Conservation (phyloP, 2,797 vertebrate species). For the Manis pentadactyla region DNA sequence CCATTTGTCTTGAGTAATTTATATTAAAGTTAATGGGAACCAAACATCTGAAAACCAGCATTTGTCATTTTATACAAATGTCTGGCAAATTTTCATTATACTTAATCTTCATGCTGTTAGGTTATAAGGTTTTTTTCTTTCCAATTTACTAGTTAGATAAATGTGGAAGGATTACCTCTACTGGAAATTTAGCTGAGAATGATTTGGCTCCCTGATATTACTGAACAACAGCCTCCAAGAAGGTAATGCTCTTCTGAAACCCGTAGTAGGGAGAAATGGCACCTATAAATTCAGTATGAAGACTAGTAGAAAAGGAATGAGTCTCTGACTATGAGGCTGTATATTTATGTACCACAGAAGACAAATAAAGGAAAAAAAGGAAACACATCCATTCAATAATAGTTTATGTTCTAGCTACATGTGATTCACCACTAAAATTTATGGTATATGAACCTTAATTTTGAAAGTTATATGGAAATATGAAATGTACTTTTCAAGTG, state of each 20-base stretch:
- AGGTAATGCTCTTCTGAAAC: conserved; percentile 60
- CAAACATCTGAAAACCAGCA: conserved; percentile 59
- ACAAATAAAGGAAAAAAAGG: neutral
- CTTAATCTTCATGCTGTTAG: conserved; percentile 68
- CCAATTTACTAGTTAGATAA: conserved; percentile 71
- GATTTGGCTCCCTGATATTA: conserved; percentile 54
- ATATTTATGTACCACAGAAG: neutral
- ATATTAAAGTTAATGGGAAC: conserved; percentile 74
- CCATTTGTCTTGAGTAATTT: conserved; percentile 65
- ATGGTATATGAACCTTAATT: neutral
- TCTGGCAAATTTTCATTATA: conserved; percentile 69
- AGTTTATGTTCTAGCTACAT: neutral
- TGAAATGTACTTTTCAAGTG: neutral
- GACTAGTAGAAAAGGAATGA: conserved; percentile 15
- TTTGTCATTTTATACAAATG: conserved; percentile 72
- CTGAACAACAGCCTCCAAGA: conserved; percentile 36
- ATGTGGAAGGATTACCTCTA: conserved; percentile 65
- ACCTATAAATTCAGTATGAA: conserved; percentile 37
- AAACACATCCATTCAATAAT: neutral
- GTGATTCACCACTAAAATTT: neutral
- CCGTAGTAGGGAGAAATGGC: conserved; percentile 35
- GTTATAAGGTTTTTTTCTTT: conserved; percentile 60
- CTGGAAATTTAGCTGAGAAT: conserved; percentile 66
- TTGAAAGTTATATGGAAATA: conserved; percentile 6
- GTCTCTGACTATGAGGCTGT: neutral